phyloP scores from a whole-genome alignment of 2,797 vertebrate genomes.

The Micromesistius poutassou region DNA sequence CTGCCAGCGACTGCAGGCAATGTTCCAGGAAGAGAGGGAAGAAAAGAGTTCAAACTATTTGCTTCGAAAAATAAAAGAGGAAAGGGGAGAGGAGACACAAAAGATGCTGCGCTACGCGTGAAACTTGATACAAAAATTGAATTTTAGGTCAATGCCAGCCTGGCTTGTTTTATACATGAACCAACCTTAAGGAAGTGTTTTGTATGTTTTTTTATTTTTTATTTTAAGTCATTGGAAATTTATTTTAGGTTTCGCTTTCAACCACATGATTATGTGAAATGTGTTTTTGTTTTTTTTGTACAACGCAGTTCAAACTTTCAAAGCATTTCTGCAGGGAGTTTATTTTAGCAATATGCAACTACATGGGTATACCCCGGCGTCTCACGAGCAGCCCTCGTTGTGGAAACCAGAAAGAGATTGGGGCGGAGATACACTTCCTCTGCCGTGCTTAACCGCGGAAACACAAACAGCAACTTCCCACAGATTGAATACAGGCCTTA shows the following conservation, averaged over 20 bases:
- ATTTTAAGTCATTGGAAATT: neutral
- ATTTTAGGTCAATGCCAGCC: neutral
- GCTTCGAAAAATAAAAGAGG: neutral
- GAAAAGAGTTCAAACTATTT: neutral
- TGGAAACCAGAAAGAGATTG: no score
- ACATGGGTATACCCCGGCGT: no score
- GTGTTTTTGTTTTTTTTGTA: neutral
- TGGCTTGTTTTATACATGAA: neutral
- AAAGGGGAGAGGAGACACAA: neutral
- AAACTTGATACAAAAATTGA: neutral
- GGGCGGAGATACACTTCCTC: no score
- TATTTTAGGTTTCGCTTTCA: neutral
- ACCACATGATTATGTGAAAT: neutral
- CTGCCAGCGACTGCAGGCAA: constrained; percentile 7
- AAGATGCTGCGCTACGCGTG: neutral
- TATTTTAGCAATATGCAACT: no score
- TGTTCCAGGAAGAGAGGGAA: constrained; percentile 10
- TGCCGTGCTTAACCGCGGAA: no score
- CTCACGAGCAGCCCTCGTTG: no score
- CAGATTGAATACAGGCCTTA: neutral
- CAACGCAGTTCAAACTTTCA: no score
- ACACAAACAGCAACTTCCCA: neutral
- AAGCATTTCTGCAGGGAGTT: no score
- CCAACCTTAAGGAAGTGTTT: neutral
- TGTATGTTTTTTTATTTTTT: no score